Percentiles rank a stretch among this genome's conserved stretches.
These are phyloP conservation scores for Gryllus longicercus DNA, from an alignment of 2,888 invertebrate species.

Conservation along the genomic window DNA sequence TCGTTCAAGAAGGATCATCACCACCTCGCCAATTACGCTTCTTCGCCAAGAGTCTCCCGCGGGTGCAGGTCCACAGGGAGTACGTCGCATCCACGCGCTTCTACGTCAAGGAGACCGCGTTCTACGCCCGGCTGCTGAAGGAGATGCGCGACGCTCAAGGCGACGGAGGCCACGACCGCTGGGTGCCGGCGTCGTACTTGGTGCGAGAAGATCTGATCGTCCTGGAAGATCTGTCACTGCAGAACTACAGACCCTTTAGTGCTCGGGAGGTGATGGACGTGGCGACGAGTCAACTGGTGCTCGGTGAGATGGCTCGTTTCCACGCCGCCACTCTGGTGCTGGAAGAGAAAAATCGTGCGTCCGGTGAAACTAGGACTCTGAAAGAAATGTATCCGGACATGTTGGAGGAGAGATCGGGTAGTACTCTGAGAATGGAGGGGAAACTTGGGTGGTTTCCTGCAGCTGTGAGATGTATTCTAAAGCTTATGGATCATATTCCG, in stretches of 20 bases:
- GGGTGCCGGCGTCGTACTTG: neutral
- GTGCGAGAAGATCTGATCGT: conserved; percentile 5
- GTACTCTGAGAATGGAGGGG: neutral
- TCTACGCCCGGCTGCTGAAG: neutral
- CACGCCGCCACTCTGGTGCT: neutral
- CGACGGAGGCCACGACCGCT: neutral
- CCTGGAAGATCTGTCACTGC: neutral
- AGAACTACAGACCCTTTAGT: neutral
- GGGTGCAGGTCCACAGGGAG: neutral
- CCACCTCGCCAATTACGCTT: neutral
- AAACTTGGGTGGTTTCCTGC: neutral
- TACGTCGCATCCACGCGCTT: neutral
- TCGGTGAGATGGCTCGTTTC: neutral
- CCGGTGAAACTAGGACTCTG: neutral
- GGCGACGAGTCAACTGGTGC: neutral
- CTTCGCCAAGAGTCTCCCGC: neutral
- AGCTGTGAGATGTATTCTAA: neutral
- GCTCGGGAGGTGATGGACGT: neutral
- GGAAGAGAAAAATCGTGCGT: neutral
- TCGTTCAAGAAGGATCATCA: neutral
- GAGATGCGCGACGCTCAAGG: neutral
- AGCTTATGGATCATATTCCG: neutral
- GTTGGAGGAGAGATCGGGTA: neutral
- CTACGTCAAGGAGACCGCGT: neutral
- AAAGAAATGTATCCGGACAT: neutral